A percentile compares a stretch with the other conserved stretches of the same genome.
phyloP scores from a whole-genome alignment of 2,888 invertebrate species.

The Congeria kusceri region DNA sequence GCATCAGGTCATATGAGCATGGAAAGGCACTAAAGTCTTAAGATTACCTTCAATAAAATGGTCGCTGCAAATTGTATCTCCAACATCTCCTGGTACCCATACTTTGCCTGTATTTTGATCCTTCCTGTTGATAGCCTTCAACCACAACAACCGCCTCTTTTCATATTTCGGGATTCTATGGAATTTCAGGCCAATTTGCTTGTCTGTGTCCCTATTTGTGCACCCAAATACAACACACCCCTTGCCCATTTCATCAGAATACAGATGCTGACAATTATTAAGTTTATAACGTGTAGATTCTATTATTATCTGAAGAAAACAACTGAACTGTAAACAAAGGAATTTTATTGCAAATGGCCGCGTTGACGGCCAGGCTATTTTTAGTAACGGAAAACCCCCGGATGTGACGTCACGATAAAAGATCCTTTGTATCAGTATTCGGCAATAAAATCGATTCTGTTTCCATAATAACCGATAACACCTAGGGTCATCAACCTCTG shows the following conservation, averaged over 20 bases:
- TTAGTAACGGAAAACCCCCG: too few species aligned
- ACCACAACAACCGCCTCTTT: neutral
- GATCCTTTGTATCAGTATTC: too few species aligned
- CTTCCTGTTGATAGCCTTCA: conserved; percentile 19
- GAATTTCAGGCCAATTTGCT: neutral
- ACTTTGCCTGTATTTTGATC: conserved; percentile 12
- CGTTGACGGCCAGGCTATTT: too few species aligned
- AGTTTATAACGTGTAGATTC: too few species aligned
- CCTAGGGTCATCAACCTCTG: too few species aligned
- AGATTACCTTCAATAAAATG: conserved; percentile 4
- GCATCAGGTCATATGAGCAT: neutral
- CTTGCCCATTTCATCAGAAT: conserved; percentile 1
- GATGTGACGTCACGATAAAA: too few species aligned
- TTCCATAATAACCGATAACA: too few species aligned
- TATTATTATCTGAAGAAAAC: too few species aligned
- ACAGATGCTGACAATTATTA: too few species aligned
- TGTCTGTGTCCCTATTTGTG: conserved; percentile 2
- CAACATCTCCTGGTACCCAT: conserved; percentile 13
- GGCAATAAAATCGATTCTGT: too few species aligned
- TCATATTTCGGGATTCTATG: neutral
- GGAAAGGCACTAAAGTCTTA: neutral
- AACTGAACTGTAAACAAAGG: too few species aligned
- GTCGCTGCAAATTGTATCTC: conserved; percentile 2
- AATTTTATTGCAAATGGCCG: too few species aligned
- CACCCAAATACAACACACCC: conserved; percentile 5